phyloP scores from a whole-genome alignment of 2,888 invertebrate species.

The Callyntrura sp. region DNA sequence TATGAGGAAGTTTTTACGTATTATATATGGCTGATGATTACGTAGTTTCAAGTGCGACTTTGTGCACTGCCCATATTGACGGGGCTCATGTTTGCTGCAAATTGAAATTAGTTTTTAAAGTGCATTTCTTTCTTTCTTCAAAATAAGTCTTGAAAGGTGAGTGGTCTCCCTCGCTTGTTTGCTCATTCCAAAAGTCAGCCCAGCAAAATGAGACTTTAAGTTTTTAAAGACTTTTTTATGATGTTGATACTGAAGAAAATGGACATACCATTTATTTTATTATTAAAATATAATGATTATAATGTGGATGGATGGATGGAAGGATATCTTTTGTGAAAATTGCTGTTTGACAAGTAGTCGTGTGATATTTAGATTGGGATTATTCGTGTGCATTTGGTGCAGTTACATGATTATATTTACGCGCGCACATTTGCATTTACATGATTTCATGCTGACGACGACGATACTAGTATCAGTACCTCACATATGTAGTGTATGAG shows the following conservation, averaged over 20 bases:
- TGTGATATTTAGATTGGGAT: conserved; percentile 68
- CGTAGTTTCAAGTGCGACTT: background rate
- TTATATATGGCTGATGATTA: background rate
- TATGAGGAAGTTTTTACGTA: background rate
- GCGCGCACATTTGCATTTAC: too few species aligned
- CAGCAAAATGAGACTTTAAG: background rate
- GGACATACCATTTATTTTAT: background rate
- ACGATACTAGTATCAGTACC: background rate
- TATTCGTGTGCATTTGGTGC: conserved; percentile 15
- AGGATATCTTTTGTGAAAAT: conserved; percentile 31
- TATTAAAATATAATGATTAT: background rate
- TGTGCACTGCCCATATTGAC: conserved; percentile 10
- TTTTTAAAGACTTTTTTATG: conserved; percentile 31
- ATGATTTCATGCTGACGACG: too few species aligned
- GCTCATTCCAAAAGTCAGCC: background rate
- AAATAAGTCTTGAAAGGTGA: conserved; percentile 56
- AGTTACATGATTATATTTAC: background rate
- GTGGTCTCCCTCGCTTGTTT: conserved; percentile 53
- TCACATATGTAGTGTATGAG: background rate
- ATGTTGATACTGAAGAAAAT: conserved; percentile 10
- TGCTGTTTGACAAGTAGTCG: conserved; percentile 63
- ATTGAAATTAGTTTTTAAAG: conserved; percentile 43
- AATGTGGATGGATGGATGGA: background rate
- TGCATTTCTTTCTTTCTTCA: conserved; percentile 10
- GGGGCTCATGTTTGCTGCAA: conserved; percentile 1